phyloP scores from a whole-genome alignment of 2,113 vertebrate species.

The Atherinomorus stipes region DNA sequence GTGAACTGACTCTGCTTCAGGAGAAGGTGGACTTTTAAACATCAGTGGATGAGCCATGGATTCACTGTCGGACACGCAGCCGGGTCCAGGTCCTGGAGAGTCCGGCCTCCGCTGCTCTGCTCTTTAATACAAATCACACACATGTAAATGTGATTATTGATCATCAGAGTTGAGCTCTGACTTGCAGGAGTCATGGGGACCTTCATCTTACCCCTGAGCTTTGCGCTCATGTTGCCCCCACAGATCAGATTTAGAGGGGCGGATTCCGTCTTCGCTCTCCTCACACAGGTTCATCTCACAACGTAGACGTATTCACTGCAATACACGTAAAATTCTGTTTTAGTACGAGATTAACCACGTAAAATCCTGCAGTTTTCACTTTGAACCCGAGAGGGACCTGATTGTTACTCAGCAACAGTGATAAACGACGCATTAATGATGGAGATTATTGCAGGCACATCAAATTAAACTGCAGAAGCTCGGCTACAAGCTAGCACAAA shows the following conservation, averaged over 20 bases:
- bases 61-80: not conserved
- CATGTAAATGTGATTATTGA: not conserved
- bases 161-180: not conserved
- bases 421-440: too few species aligned
- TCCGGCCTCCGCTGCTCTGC: not conserved
- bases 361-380: too few species aligned
- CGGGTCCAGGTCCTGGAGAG: not conserved
- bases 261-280: not conserved
- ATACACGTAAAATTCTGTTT: too few species aligned
- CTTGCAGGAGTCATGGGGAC: not conserved
- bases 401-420: too few species aligned
- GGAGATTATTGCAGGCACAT: too few species aligned
- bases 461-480: too few species aligned
- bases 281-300: not conserved
- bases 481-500: too few species aligned
- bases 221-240: not conserved
- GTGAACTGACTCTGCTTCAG: too few species aligned
- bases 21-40: not conserved
- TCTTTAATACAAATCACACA: not conserved
- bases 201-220: not conserved
- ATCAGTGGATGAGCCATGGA: not conserved
- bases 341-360: too few species aligned
- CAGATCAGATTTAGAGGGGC: not conserved
- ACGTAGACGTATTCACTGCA: too few species aligned
- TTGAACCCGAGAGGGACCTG: too few species aligned